Evolutionary conservation across 2,888 invertebrate genomes (phyloP), one percentile per base, ranked within the genome.

Genomic region (Trichopria drosophilae): DNA sequence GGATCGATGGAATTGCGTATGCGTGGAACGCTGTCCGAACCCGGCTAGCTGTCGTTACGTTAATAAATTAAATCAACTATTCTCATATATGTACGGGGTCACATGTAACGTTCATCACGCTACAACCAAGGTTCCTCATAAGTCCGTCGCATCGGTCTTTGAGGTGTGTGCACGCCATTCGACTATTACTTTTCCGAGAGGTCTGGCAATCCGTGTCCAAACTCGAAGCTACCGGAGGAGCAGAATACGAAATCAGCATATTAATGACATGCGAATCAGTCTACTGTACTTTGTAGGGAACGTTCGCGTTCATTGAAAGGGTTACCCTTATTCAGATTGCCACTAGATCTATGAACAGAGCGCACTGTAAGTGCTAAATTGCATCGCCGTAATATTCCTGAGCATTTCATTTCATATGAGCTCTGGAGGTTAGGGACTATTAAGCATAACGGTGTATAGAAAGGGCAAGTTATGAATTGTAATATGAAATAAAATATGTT

Each of bases 231-330:
- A 57, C 51, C 59, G 54, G 56, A 55, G 44, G 61, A 59, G 59
- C 58, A 54, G 65, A 64, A 66, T 65, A 65, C 59, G 57, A 60
- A 64, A 65, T 65, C 58, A 58, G 62, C 53, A 61, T 66, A 62
- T 62, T 66, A 67, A 66, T 64, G 60, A 60, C 48, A 51, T 51
- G 53, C 53, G 49, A 53, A 53, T 46, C 51, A 51, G 51, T 47
- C 46, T 55, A n/a, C n/a, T n/a, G n/a, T n/a, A n/a, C n/a, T n/a
- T n/a, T n/a, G n/a, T n/a, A n/a, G n/a, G n/a, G n/a, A n/a, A n/a
- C n/a, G n/a, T n/a, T n/a, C n/a, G n/a, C n/a, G n/a, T n/a, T n/a
- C n/a, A n/a, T n/a, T n/a, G n/a, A n/a, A n/a, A n/a, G n/a, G n/a
- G n/a, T n/a, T n/a, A n/a, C n/a, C n/a, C n/a, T n/a, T n/a, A n/a